Conservation (phyloP, 2,113 vertebrate species). For the Mustela lutreola region DNA sequence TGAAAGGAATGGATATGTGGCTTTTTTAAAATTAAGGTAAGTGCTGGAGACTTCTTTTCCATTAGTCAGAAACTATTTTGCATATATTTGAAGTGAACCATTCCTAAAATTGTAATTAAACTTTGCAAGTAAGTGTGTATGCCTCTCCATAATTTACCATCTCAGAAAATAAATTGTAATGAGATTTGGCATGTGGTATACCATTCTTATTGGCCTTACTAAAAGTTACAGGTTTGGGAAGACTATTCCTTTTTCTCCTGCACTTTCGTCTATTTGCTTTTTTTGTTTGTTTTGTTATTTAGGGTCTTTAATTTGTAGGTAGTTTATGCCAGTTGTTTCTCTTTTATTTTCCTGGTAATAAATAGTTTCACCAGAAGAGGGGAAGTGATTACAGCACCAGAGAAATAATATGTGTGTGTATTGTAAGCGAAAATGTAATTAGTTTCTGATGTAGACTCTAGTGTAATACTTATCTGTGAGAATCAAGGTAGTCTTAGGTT, state of each 20-base stretch:
- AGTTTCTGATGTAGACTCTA: not conserved
- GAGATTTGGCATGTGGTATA: slow-evolving; percentile 31
- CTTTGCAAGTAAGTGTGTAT: not conserved
- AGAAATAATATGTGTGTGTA: not conserved
- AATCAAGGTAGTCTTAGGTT: not conserved
- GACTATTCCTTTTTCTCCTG: not conserved
- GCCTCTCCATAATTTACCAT: not conserved
- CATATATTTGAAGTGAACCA: slow-evolving; percentile 16
- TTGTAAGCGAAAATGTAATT: not conserved
- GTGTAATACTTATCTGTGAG: not conserved
- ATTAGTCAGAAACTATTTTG: slow-evolving; percentile 36
- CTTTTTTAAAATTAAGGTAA: slow-evolving; percentile 45
- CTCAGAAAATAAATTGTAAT: slow-evolving; percentile 46
- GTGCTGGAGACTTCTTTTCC: slow-evolving; percentile 32
- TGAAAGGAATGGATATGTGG: slow-evolving; percentile 4
- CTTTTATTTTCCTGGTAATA: slow-evolving; percentile 54
- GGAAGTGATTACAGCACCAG: not conserved
- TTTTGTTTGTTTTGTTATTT: slow-evolving; percentile 3
- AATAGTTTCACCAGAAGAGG: slow-evolving; percentile 32
- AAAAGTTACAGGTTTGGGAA: slow-evolving; percentile 38
- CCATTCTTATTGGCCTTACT: slow-evolving; percentile 1
- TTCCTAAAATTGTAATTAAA: slow-evolving; percentile 51
- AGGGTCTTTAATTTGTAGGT: slow-evolving; percentile 33
- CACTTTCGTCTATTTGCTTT: not conserved
- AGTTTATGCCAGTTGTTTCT: slow-evolving; percentile 7